These are phyloP conservation scores for Sus scrofa DNA, from an alignment of 2,113 vertebrate genomes.

Conservation along the genomic window T2T-Sscrofa CM000814.6:107669001-107669500, in stretches of 20 bases:
- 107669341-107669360: not conserved
- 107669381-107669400: not conserved
- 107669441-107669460: not conserved
- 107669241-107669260: not conserved
- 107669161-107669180: not conserved
- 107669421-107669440: not conserved
- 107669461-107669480: not conserved
- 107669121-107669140: not conserved
- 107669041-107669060: not conserved
- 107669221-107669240: not conserved
- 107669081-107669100: not conserved
- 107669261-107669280: not conserved
- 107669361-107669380: not conserved
- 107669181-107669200: not conserved
- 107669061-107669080: not conserved
- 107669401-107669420: not conserved
- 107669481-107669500: not conserved
- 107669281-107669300: not conserved
- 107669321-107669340: not conserved
- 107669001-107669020: not conserved
- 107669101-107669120: not conserved
- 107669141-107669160: not conserved
- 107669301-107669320: not conserved
- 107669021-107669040: accelerated
- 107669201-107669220: not conserved